phyloP scores from a whole-genome alignment of 1,140 invertebrate genomes.

The Thaumetopoea pityocampa region DNA sequence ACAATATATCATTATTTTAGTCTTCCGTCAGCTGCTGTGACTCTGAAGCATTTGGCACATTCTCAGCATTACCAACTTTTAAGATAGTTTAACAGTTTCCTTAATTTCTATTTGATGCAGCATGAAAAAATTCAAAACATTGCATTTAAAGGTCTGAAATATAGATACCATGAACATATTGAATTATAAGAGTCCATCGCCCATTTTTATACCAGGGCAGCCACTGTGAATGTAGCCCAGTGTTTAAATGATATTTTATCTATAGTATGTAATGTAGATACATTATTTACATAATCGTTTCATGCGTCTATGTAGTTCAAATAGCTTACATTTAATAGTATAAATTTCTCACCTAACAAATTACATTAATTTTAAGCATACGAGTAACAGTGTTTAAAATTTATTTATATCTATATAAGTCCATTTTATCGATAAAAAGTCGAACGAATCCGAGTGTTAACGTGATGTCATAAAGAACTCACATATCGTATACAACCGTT shows the following conservation, averaged over 20 bases:
- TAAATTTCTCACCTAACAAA: slow-evolving; percentile 66
- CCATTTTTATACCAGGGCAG: too few species aligned
- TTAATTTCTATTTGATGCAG: slow-evolving; percentile 27
- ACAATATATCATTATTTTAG: slow-evolving; percentile 54
- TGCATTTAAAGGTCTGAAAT: slow-evolving; percentile 24
- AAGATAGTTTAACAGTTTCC: slow-evolving; percentile 33
- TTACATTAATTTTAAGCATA: slow-evolving; percentile 67
- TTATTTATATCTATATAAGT: slow-evolving; percentile 61
- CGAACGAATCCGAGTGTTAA: slow-evolving; percentile 50
- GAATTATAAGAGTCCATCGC: too few species aligned
- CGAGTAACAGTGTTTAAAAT: slow-evolving; percentile 72
- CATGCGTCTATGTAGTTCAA: slow-evolving; percentile 51
- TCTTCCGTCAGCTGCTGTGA: slow-evolving; percentile 47
- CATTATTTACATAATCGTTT: slow-evolving; percentile 60
- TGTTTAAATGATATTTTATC: slow-evolving; percentile 32
- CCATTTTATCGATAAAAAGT: slow-evolving; percentile 54
- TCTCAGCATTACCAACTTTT: slow-evolving; percentile 51
- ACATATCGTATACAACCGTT: slow-evolving; percentile 73
- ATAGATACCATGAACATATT: too few species aligned
- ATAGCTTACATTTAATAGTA: slow-evolving; percentile 64
- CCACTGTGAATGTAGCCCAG: slow-evolving; percentile 16
- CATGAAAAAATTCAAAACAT: slow-evolving; percentile 27
- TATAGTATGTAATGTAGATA: slow-evolving; percentile 50
- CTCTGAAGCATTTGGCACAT: slow-evolving; percentile 67
- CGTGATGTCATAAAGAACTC: slow-evolving; percentile 59